Evolutionary conservation across 2,113 vertebrate genomes (phyloP).

Genomic region (Glaucomys volans): DNA sequence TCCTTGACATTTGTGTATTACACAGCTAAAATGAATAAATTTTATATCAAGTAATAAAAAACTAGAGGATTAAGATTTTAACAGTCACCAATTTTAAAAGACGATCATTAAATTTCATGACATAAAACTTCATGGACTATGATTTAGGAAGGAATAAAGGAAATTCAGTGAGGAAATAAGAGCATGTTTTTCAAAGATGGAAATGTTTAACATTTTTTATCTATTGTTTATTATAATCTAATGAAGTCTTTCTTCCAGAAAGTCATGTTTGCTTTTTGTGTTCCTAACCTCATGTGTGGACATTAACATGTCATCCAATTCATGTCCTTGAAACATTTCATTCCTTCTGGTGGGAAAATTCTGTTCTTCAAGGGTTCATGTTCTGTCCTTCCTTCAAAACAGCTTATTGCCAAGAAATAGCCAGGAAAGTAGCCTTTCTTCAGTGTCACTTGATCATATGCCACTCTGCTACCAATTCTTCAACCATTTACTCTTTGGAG

Average conservation of each 20-base stretch:
- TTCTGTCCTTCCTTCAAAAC: conserved; percentile 10
- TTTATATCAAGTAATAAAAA: conserved; percentile 70
- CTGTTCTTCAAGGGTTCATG: neutral
- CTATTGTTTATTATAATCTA: conserved; percentile 11
- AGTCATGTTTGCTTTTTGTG: neutral
- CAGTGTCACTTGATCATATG: neutral
- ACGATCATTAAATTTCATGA: conserved; percentile 54
- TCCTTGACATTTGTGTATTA: conserved; percentile 59
- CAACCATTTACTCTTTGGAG: neutral
- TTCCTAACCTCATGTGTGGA: neutral
- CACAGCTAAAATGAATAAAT: conserved; percentile 69
- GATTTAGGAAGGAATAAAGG: conserved; percentile 22
- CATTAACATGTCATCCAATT: neutral
- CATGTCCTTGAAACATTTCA: neutral
- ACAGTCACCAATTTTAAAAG: conserved; percentile 56
- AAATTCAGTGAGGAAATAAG: conserved; percentile 45
- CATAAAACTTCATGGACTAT: neutral
- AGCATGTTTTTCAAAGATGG: neutral
- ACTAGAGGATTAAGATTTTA: conserved; percentile 56
- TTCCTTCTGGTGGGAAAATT: neutral
- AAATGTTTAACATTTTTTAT: conserved; percentile 23
- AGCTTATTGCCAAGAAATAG: neutral
- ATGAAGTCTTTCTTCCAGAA: conserved; percentile 54
- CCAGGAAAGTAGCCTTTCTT: neutral
- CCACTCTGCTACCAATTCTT: neutral